phyloP scores from a whole-genome alignment of 64 coral and sea anemone species.

The Actinia equina region DNA sequence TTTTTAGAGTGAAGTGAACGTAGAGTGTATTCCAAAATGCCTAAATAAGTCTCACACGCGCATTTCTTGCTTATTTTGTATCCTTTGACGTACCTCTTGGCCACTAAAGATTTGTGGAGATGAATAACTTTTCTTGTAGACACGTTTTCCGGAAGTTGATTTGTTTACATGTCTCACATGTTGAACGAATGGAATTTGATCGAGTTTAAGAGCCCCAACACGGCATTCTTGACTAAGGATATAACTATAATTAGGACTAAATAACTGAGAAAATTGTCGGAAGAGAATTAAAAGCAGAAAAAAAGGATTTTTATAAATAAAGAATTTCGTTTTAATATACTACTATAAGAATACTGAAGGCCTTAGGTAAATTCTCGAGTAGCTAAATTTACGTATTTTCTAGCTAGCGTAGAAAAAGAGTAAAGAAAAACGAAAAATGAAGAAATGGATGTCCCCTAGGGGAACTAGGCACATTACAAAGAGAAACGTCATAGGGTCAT shows the following conservation, averaged over 20 bases:
- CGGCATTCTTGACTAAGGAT: not conserved
- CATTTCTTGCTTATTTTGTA: not conserved
- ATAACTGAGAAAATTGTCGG: not conserved
- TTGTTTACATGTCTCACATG: not conserved
- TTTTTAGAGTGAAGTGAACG: too few relatives aligned
- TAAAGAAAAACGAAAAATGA: not conserved
- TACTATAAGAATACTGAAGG: not conserved
- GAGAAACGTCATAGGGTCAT: conserved; percentile 10
- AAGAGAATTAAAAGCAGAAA: too few relatives aligned
- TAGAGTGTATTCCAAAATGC: too few relatives aligned
- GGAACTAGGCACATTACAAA: not conserved
- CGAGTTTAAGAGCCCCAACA: not conserved
- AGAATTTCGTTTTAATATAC: too few relatives aligned
- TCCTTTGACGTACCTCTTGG: not conserved
- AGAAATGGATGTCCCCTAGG: not conserved
- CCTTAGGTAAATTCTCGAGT: not conserved
- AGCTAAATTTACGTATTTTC: not conserved
- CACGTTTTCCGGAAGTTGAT: conserved; percentile 7
- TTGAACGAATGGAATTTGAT: not conserved
- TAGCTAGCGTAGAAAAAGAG: not conserved
- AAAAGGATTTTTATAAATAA: too few relatives aligned
- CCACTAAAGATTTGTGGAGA: not conserved
- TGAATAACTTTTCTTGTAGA: not conserved
- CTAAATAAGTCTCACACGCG: too few relatives aligned
- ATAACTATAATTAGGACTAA: not conserved